Evolutionary conservation across 2,113 vertebrate genomes (phyloP).

Genomic region (Prunella fulvescens): DNA sequence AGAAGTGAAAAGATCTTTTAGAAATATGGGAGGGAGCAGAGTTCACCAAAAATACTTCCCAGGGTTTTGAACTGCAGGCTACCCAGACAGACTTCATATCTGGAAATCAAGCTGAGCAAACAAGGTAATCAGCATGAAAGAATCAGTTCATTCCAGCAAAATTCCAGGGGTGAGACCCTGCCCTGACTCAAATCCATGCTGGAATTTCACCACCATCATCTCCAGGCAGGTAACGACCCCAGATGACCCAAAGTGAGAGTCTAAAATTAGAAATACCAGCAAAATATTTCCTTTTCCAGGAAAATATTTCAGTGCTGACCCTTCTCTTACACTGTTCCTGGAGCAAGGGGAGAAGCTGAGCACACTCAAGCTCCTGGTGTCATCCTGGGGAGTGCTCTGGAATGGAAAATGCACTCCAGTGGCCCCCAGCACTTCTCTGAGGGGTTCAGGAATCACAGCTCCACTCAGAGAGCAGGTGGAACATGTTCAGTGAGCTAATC

Average conservation of each 20-base stretch:
- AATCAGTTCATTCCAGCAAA: neutral
- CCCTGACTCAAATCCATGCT: neutral
- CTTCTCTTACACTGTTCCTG: rapidly evolving
- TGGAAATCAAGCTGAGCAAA: neutral
- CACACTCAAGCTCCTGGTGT: neutral
- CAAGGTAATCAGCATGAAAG: neutral
- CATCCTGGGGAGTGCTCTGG: neutral
- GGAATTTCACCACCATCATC: rapidly evolving
- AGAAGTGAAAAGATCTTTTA: neutral
- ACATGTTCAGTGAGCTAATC: neutral
- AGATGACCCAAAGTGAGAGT: neutral
- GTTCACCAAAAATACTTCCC: neutral
- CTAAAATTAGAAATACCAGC: neutral
- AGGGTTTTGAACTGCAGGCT: neutral
- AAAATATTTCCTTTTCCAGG: neutral
- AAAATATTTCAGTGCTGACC: neutral
- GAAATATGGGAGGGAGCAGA: neutral
- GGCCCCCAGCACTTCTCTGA: neutral
- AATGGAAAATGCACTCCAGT: neutral
- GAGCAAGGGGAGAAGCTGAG: neutral
- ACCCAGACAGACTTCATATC: neutral
- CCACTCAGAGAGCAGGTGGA: neutral
- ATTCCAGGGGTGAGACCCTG: neutral
- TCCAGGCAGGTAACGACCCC: neutral
- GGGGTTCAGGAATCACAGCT: neutral